phyloP scores from a whole-genome alignment of 2,113 vertebrate genomes.

The Boulengeromyrus knoepffleri region DNA sequence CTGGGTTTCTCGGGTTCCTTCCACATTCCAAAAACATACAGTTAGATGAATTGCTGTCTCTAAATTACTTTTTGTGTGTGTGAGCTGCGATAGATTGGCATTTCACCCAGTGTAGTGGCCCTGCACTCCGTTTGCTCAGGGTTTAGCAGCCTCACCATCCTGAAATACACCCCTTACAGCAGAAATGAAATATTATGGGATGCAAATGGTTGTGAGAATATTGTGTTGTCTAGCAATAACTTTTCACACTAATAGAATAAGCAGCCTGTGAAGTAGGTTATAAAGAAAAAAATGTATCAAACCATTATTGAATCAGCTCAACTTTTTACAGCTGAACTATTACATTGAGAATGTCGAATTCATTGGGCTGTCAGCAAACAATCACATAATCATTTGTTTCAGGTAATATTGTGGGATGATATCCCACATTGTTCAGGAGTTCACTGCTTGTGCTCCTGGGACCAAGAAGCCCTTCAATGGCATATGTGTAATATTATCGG shows the following conservation, averaged over 20 bases:
- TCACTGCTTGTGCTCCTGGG: neutral
- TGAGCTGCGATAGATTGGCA: neutral
- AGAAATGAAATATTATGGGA: neutral
- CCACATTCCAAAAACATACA: neutral
- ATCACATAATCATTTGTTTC: neutral
- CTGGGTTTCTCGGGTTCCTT: neutral
- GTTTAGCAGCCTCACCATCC: neutral
- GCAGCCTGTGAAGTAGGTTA: neutral
- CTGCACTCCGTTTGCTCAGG: neutral
- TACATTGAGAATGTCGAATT: neutral
- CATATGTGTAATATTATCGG: neutral
- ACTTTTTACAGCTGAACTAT: neutral
- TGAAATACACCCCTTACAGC: neutral
- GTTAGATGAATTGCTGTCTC: neutral
- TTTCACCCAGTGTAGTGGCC: neutral
- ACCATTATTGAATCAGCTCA: neutral
- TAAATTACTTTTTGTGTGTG: neutral
- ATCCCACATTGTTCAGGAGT: neutral
- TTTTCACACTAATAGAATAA: neutral
- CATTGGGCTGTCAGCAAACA: neutral
- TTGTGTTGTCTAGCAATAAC: neutral
- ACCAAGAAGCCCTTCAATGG: neutral
- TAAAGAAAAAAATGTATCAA: neutral
- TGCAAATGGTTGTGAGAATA: neutral
- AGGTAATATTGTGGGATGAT: neutral